Base-by-base conservation (phyloP, 2,888 invertebrate genomes). In the Micropterix aruncella region DNA sequence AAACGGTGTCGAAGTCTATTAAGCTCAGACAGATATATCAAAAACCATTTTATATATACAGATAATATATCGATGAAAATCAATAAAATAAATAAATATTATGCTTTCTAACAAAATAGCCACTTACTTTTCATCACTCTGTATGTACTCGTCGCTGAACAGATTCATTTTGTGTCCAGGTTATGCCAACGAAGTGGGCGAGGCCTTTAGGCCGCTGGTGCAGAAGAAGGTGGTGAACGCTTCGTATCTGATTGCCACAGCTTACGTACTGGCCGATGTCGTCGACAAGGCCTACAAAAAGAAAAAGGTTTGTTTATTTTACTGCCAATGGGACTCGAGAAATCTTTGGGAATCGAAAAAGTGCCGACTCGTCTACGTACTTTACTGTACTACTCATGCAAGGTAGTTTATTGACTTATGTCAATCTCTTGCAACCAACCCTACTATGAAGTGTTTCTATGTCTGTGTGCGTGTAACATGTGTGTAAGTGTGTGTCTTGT, bases 111-210 rank as follows among this genome's bases (percentile, higher is more conserved):
- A n/a, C n/a, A n/a, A n/a, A n/a, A n/a, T n/a, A n/a, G n/a, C 3
- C 15, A 47, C 47, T 49, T 19, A 65, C 63, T 57, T 56, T 48
- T 72, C 69, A 55, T 67, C 68, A 19, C 54, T 57, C 1, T 60
- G 68, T 46, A 70, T 68, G 47, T 66, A 70, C n/a, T 53, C 55
- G 44, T 69, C 70, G 41, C 65, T 66, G 54, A 71, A 71, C 37
- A 71, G 56, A 45, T 50, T 48, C 50, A 50, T 48, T 15, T 27
- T 46, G 15, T 18, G 15, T 27, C 69, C 56, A 67, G 95, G 96
- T 43, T 97, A 97, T 60, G 79, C 93, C 19, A 97, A 97, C 60
- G 96, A 97, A 69, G 83, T 96, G 2, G 96, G 96, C 0, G 96
- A 97, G 69, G 79, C 95, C 2, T 93, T 96, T 62, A 76, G 96